These are phyloP conservation scores for Acrobasis suavella DNA, from an alignment of 2,888 invertebrate genomes.

Conservation along the genomic window DNA sequence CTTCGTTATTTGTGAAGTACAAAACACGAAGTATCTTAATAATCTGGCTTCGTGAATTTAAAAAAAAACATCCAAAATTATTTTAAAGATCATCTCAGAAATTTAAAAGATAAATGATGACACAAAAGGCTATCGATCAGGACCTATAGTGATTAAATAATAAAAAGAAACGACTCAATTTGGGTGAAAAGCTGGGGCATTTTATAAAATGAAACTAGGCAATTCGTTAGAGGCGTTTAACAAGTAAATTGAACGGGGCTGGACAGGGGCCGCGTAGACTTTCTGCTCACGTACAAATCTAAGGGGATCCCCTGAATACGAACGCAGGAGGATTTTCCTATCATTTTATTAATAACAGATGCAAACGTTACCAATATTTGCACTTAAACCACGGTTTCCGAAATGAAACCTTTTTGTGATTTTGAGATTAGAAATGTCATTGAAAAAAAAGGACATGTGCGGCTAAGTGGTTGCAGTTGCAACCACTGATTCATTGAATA, in stretches of 20 bases:
- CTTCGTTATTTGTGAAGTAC: too few relatives aligned
- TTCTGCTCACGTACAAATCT: slow-evolving; percentile 13
- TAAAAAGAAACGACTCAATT: slow-evolving; percentile 17
- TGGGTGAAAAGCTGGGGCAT: slow-evolving; percentile 13
- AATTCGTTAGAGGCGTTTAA: slow-evolving; percentile 18
- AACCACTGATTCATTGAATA: too few relatives aligned
- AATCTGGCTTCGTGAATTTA: too few relatives aligned
- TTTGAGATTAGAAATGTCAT: neutral
- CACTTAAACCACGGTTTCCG: neutral
- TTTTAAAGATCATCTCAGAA: too few relatives aligned
- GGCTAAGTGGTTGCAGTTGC: too few relatives aligned
- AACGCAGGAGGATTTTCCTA: neutral
- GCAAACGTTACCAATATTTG: neutral
- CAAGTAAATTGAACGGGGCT: slow-evolving; percentile 16
- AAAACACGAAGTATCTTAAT: too few relatives aligned
- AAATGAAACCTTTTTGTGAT: neutral
- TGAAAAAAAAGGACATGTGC: too few relatives aligned
- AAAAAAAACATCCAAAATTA: too few relatives aligned
- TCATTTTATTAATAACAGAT: neutral
- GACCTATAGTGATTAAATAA: slow-evolving; percentile 4
- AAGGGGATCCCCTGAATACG: slow-evolving; percentile 8
- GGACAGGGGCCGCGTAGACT: neutral
- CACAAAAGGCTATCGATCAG: slow-evolving; percentile 2
- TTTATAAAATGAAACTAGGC: slow-evolving; percentile 12
- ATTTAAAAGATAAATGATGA: too few relatives aligned